These are phyloP conservation scores for Diplodus sargus DNA, from an alignment of 2,797 vertebrate species.

Conservation along the genomic window DNA sequence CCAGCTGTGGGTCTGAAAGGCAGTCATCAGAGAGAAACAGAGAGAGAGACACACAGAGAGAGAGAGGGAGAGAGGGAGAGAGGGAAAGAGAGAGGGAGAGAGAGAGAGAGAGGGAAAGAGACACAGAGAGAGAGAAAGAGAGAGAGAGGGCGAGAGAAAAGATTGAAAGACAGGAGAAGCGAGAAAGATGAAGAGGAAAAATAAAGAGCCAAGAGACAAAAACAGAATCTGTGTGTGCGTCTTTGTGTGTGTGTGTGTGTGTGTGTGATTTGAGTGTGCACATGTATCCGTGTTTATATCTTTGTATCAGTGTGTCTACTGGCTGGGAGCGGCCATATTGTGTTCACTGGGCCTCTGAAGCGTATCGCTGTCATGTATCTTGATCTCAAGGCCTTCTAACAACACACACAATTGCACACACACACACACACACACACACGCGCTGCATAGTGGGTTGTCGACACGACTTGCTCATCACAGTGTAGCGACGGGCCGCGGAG, in stretches of 20 bases:
- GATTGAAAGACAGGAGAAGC: background rate
- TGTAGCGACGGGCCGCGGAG: slow-evolving; percentile 15
- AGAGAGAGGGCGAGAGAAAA: background rate
- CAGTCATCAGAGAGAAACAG: slow-evolving; percentile 11
- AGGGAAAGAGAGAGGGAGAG: no score
- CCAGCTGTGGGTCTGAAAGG: slow-evolving; percentile 45
- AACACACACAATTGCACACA: slow-evolving; percentile 35
- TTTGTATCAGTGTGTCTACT: background rate
- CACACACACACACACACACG: slow-evolving; percentile 32
- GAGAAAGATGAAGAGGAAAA: background rate
- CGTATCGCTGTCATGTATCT: slow-evolving; percentile 56
- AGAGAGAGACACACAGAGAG: background rate
- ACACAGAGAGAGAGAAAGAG: background rate
- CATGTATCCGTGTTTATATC: background rate
- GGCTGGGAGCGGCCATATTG: slow-evolving; percentile 24
- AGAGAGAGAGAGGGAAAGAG: slow-evolving; percentile 5
- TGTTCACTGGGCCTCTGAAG: slow-evolving; percentile 48
- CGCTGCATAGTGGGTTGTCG: slow-evolving; percentile 47
- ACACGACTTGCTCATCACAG: slow-evolving; percentile 52
- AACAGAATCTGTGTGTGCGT: background rate
- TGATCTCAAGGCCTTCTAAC: slow-evolving; percentile 47
- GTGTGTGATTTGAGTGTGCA: slow-evolving; percentile 3
- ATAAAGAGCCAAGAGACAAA: background rate
- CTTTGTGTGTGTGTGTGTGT: background rate
- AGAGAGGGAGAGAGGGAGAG: slow-evolving; percentile 7